A percentile compares a stretch with the other conserved stretches of the same genome.
Evolutionary conservation across 2,113 vertebrate genomes (phyloP).

Genomic region (Colistium nudipinnis): DNA sequence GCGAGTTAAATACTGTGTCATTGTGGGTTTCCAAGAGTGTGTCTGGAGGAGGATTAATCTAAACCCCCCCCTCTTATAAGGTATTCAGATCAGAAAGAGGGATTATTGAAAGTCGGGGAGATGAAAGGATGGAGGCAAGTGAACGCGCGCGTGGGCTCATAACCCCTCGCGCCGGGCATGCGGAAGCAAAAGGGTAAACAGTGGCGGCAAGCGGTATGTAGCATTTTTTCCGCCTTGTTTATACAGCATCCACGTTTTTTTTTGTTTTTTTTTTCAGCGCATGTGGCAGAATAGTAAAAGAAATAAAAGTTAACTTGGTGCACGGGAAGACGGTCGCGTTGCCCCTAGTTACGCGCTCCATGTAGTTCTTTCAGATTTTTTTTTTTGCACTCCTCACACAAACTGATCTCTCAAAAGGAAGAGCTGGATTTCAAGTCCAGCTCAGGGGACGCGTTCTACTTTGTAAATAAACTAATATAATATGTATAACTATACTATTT

Average conservation of each 20-base stretch:
- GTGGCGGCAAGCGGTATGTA: slow-evolving; percentile 33
- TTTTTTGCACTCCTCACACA: background rate
- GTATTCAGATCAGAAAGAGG: slow-evolving; percentile 62
- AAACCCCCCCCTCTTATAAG: slow-evolving; percentile 46
- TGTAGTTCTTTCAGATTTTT: background rate
- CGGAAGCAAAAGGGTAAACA: slow-evolving; percentile 47
- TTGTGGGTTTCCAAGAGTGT: slow-evolving; percentile 34
- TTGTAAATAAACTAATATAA: no score
- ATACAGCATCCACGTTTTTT: slow-evolving; percentile 24
- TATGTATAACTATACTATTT: background rate
- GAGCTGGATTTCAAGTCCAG: background rate
- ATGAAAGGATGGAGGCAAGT: slow-evolving; percentile 51
- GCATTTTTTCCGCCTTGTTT: slow-evolving; percentile 53
- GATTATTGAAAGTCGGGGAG: slow-evolving; percentile 63
- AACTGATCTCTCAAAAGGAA: no score
- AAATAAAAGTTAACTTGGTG: slow-evolving; percentile 21
- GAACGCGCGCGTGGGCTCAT: slow-evolving; percentile 44
- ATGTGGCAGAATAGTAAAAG: background rate
- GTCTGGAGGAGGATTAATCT: slow-evolving; percentile 62
- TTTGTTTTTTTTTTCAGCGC: slow-evolving; percentile 16
- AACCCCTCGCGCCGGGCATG: slow-evolving; percentile 47
- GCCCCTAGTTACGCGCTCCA: background rate
- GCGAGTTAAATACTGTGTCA: slow-evolving; percentile 34
- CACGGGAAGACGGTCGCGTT: background rate
- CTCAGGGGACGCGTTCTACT: no score